phyloP scores from a whole-genome alignment of 2,888 invertebrate species.

The Melieria omissa region DNA sequence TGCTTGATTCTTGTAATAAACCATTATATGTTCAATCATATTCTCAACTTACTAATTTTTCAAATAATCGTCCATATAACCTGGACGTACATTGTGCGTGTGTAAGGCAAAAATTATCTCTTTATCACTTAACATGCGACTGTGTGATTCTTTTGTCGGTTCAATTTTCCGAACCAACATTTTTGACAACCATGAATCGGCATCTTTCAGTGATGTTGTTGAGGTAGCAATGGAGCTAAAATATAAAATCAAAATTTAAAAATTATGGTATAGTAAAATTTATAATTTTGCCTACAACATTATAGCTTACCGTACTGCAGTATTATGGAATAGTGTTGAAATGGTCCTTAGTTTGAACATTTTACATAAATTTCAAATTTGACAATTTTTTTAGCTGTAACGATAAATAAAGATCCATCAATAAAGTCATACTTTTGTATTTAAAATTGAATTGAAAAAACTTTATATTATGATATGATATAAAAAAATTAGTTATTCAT shows the following conservation, averaged over 20 bases:
- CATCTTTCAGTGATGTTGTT: conserved; percentile 44
- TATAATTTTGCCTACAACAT: background rate
- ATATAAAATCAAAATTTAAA: background rate
- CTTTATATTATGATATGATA: too few relatives aligned
- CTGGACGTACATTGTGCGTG: conserved; percentile 94
- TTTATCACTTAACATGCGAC: conserved; percentile 95
- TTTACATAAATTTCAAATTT: conserved; percentile 26
- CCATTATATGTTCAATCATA: background rate
- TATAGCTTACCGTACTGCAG: conserved; percentile 47
- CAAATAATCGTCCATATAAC: conserved; percentile 86
- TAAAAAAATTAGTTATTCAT: too few relatives aligned
- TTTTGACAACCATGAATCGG: conserved; percentile 89
- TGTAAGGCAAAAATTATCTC: conserved; percentile 95
- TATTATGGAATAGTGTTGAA: conserved; percentile 41
- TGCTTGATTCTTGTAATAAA: conserved; percentile 4
- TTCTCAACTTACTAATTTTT: conserved; percentile 85
- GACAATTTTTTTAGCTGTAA: too few relatives aligned
- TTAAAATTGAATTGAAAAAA: too few relatives aligned
- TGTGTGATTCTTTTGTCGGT: conserved; percentile 95
- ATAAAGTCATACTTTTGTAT: too few relatives aligned
- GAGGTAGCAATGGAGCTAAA: conserved; percentile 56
- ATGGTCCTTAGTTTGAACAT: conserved; percentile 47
- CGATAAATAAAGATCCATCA: too few relatives aligned
- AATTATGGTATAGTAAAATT: background rate
- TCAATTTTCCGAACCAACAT: conserved; percentile 90